Evolutionary conservation across 1,140 invertebrate genomes (phyloP), one percentile per base, ranked within the genome.

Genomic region (Neotoxoptera formosana): DNA sequence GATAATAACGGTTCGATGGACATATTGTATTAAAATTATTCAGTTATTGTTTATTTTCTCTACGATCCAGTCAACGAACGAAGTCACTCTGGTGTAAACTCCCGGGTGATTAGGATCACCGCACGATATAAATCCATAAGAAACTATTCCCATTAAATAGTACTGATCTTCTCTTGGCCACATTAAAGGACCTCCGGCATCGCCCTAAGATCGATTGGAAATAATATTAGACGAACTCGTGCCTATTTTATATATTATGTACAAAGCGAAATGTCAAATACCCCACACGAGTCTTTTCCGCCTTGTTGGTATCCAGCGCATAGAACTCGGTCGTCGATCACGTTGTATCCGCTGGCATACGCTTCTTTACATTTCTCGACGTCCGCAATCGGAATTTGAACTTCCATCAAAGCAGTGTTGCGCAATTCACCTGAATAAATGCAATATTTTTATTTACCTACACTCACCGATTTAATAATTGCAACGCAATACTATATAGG

Each of bases 161-260:
- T 98, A 98, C 90, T 96, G 96, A 0, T 96, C 96, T 41, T 97
- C 96, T 87, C 95, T 95, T 41, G 95, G 95, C 36, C 95, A 95
- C 97, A 98, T 98, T 7, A 98, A 94, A 1, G 98, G 97, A n/a
- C 98, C 98, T 20, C 98, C 98, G 51, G 97, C 98, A 95, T 98
- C 98, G 30, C 98, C 98, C 96, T 96, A 94, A 92, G 95, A 93
- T 45, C 25, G n/a, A n/a, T 34, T 17, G 41, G 2, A 14, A 53
- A 23, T 34, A 53, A 34, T n/a, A n/a, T 36, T 1, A 53, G 14
- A 51, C 25, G 1, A 53, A 34, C n/a, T n/a, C 3, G 53, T 51
- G 51, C 21, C 7, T n/a, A 34, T 83, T 83, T 21, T 9, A 53
- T 21, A 89, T n/a, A n/a, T n/a, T n/a, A n/a, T 9, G 2, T 36